These are phyloP conservation scores for Trichopoda pennipes DNA, from an alignment of 2,888 invertebrate species.

Conservation along the genomic window DNA sequence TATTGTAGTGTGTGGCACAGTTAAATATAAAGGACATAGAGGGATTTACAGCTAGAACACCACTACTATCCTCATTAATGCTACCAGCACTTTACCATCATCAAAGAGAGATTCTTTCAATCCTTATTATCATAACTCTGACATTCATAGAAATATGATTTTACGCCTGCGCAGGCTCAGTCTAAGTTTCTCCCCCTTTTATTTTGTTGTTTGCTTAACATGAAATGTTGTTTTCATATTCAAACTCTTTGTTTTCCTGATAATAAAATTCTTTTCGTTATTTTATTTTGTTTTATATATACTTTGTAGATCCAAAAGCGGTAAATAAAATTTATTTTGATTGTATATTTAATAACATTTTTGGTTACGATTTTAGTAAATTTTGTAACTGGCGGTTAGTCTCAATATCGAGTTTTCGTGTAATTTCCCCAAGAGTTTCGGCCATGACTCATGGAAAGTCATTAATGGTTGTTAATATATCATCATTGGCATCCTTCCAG, in stretches of 20 bases:
- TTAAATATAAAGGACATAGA: slow-evolving; percentile 47
- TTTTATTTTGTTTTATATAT: slow-evolving; percentile 41
- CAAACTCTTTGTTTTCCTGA: slow-evolving; percentile 16
- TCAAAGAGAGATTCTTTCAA: slow-evolving; percentile 10
- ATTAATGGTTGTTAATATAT: too few species aligned
- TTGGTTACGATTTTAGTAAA: too few species aligned
- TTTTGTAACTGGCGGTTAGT: too few species aligned
- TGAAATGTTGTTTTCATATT: not conserved
- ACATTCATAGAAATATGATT: slow-evolving; percentile 22
- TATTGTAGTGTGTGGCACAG: slow-evolving; percentile 15
- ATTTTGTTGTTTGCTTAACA: slow-evolving; percentile 34
- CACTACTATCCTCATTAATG: slow-evolving; percentile 1
- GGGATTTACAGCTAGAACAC: slow-evolving; percentile 42
- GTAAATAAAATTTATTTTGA: too few species aligned
- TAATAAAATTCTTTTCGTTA: slow-evolving; percentile 21
- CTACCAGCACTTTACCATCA: slow-evolving; percentile 41
- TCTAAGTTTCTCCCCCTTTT: slow-evolving; percentile 21
- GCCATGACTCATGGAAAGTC: too few species aligned
- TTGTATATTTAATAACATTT: too few species aligned
- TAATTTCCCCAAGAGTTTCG: too few species aligned
- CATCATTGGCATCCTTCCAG: too few species aligned
- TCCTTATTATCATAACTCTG: not conserved
- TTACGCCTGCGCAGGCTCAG: slow-evolving; percentile 52
- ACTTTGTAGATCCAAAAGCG: slow-evolving; percentile 42
- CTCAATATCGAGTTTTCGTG: too few species aligned